phyloP scores from a whole-genome alignment of 2,888 invertebrate genomes.

The Coelinius sp. region DNA sequence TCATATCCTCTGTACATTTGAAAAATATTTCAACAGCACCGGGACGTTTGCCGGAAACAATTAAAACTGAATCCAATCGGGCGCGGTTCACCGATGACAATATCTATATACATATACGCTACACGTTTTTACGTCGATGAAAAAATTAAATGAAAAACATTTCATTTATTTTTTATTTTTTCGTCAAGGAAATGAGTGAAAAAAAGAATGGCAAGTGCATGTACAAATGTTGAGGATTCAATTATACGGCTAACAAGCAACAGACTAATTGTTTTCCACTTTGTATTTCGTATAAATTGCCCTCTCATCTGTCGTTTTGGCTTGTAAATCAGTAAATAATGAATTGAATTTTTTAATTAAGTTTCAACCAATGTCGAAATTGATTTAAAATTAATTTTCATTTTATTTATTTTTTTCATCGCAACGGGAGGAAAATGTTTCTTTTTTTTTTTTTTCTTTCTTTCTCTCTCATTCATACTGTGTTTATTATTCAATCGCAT shows the following conservation, averaged over 20 bases:
- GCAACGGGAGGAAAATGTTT: not conserved
- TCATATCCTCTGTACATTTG: conserved; percentile 2
- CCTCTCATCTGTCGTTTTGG: conserved; percentile 33
- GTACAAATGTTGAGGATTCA: conserved; percentile 47
- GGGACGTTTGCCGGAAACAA: conserved; percentile 48
- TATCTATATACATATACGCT: conserved; percentile 38
- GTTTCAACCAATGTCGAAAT: not conserved
- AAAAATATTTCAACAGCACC: conserved; percentile 29
- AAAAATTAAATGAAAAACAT: conserved; percentile 15
- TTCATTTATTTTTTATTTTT: too few relatives aligned
- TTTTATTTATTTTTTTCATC: not conserved
- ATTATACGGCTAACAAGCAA: conserved; percentile 55
- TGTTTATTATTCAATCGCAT: not conserved
- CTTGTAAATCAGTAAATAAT: conserved; percentile 17
- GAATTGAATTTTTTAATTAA: conserved; percentile 5
- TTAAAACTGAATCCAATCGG: conserved; percentile 51
- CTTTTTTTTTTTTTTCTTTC: not conserved
- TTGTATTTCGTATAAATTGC: conserved; percentile 59
- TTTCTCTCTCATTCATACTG: not conserved
- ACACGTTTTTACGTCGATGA: not conserved
- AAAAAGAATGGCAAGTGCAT: conserved; percentile 15
- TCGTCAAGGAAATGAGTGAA: not conserved
- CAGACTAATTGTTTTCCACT: conserved; percentile 63
- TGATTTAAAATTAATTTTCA: not conserved
- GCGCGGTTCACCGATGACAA: conserved; percentile 46